Percentiles rank a stretch among this genome's conserved stretches.
Conservation (phyloP, 2,113 vertebrate genomes). For the Vimba vimba region DNA sequence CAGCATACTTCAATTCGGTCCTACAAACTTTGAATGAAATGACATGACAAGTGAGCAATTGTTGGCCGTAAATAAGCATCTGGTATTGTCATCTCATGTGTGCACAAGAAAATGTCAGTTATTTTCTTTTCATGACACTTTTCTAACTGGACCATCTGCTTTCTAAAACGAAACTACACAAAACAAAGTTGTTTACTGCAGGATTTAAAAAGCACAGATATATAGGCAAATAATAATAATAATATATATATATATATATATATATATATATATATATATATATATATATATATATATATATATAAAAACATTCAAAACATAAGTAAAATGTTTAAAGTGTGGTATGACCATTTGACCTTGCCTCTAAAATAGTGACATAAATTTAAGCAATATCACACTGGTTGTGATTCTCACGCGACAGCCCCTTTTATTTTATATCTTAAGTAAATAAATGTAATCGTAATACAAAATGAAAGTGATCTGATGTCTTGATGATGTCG, state of each 20-base stretch:
- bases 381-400: background rate
- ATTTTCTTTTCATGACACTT: background rate
- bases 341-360: background rate
- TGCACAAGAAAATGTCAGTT: conserved; percentile 23
- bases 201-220: background rate
- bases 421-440: background rate
- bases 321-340: background rate
- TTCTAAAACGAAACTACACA: background rate
- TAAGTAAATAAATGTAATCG: background rate
- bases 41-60: conserved; percentile 5
- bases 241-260: too few species aligned
- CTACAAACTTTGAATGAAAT: background rate
- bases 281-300: too few species aligned
- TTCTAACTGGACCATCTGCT: conserved; percentile 8
- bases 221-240: background rate
- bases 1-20: background rate
- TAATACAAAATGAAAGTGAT: background rate
- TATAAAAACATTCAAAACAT: background rate
- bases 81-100: background rate
- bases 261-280: too few species aligned
- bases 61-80: background rate
- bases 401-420: background rate
- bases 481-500: background rate
- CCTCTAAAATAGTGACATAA: background rate
- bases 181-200: background rate